Conservation (phyloP, 2,113 vertebrate species). For the Argyrosomus japonicus region DNA sequence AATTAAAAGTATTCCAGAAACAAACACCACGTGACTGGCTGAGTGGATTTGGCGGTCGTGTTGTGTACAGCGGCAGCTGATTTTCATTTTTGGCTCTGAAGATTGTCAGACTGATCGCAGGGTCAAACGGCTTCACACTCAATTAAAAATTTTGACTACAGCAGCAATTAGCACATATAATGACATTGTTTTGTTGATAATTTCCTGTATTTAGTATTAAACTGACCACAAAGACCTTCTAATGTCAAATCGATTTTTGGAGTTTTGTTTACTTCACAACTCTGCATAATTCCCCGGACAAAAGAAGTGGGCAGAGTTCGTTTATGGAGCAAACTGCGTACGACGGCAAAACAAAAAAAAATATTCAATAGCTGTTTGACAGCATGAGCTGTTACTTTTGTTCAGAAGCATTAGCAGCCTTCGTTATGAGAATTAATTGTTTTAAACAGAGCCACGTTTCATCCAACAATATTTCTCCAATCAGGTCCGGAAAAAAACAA, state of each 20-base stretch:
- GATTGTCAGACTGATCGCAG: slow-evolving; percentile 17
- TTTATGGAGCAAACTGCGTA: slow-evolving; percentile 29
- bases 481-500: neutral
- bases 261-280: slow-evolving; percentile 20
- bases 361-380: slow-evolving; percentile 18
- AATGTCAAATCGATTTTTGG: neutral
- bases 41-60: slow-evolving; percentile 18
- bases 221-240: slow-evolving; percentile 19
- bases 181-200: slow-evolving; percentile 5
- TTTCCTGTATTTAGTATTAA: slow-evolving; percentile 9
- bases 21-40: slow-evolving; percentile 19
- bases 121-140: slow-evolving; percentile 38
- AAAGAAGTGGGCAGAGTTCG: slow-evolving; percentile 29
- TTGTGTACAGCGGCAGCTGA: neutral
- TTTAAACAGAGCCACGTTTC: neutral
- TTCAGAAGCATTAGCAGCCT: slow-evolving; percentile 15
- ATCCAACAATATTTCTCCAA: slow-evolving; percentile 7
- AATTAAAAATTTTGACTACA: slow-evolving; percentile 47
- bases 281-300: slow-evolving; percentile 37
- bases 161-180: slow-evolving; percentile 28
- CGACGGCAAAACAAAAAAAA: slow-evolving; percentile 36
- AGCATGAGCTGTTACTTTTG: slow-evolving; percentile 8
- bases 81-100: slow-evolving; percentile 12
- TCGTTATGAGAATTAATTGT: slow-evolving; percentile 30
- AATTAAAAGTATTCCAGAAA: slow-evolving; percentile 30